Percentiles rank a stretch among this genome's conserved stretches.
phyloP scores from a whole-genome alignment of 2,113 vertebrate genomes.

The Trachemys scripta region DNA sequence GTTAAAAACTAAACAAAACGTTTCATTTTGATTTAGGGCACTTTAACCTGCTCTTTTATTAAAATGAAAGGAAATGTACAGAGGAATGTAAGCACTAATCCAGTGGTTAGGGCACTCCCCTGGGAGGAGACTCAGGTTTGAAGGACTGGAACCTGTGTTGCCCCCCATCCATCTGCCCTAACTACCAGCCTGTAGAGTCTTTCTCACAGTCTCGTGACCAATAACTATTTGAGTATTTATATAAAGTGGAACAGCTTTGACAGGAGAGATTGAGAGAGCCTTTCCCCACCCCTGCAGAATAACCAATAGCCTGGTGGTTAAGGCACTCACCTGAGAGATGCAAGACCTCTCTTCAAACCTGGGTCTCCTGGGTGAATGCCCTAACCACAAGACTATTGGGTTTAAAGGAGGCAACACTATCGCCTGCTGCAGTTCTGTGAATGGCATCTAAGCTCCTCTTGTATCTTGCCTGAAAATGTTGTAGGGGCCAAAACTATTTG shows the following conservation, averaged over 20 bases:
- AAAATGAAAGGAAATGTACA: neutral
- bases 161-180: neutral
- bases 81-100: neutral
- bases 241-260: neutral
- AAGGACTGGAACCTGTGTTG: neutral
- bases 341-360: neutral
- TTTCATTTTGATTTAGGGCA: neutral
- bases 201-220: neutral
- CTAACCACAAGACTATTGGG: neutral
- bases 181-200: neutral
- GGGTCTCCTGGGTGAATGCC: neutral
- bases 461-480: too few species aligned
- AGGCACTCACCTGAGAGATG: too few species aligned
- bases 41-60: neutral
- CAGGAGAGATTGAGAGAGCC: neutral
- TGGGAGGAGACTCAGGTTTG: neutral
- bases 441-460: too few species aligned
- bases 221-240: neutral
- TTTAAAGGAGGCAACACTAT: neutral
- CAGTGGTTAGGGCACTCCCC: neutral
- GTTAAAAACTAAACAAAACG: neutral
- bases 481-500: too few species aligned
- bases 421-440: neutral
- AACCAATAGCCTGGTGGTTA: too few species aligned
- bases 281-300: neutral